phyloP scores from a whole-genome alignment of 2,113 vertebrate genomes.

The Sceloporus undulatus region DNA sequence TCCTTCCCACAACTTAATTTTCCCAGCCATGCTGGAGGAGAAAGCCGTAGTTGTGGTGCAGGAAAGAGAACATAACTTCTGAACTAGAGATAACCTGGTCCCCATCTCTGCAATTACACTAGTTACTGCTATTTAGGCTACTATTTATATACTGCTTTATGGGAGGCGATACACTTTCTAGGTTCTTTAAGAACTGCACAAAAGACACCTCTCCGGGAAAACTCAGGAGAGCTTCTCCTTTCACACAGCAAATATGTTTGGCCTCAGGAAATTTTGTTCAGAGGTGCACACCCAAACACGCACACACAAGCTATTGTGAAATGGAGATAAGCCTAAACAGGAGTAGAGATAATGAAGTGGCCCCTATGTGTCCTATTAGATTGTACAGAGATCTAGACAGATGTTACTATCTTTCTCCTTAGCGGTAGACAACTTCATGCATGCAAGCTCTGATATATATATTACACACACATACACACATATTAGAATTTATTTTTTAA shows the following conservation, averaged over 20 bases:
- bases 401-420: background rate
- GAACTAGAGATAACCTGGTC: background rate
- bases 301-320: constrained; percentile 20
- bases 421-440: background rate
- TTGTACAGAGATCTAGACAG: background rate
- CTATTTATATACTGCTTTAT: background rate
- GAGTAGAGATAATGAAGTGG: background rate
- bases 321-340: background rate
- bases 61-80: background rate
- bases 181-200: constrained; percentile 5
- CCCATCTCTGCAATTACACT: background rate
- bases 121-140: background rate
- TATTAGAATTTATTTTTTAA: background rate
- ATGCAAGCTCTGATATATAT: background rate
- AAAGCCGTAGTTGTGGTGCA: too few relatives aligned
- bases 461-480: background rate
- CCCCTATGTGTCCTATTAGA: background rate
- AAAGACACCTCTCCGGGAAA: constrained; percentile 18
- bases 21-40: background rate
- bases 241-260: constrained; percentile 17
- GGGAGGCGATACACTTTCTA: background rate
- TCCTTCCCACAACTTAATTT: background rate
- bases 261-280: constrained; percentile 13
- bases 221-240: background rate
- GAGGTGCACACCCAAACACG: background rate